Percentiles rank a stretch among this genome's conserved stretches.
Evolutionary conservation across 1,140 invertebrate genomes (phyloP).

Genomic region (Dendrolimus punctatus): DNA sequence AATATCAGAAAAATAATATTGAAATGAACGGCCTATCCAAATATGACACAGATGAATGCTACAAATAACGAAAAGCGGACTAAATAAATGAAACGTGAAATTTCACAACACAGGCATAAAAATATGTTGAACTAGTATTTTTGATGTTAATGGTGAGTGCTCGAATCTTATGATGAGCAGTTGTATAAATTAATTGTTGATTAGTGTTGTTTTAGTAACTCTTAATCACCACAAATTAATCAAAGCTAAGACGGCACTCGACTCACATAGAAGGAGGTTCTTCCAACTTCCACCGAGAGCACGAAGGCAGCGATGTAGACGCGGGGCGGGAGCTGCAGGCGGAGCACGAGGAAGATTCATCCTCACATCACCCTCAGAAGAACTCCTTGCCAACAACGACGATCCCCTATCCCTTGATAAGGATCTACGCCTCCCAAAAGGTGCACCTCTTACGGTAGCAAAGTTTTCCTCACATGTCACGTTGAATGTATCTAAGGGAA

Average conservation of each 20-base stretch:
- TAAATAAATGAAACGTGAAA: no score
- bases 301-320: constrained; percentile 74
- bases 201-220: constrained; percentile 3
- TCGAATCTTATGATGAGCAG: no score
- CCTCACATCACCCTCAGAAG: constrained; percentile 69
- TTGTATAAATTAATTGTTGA: constrained; percentile 1
- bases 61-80: no score
- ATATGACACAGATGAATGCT: no score
- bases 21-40: no score
- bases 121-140: no score
- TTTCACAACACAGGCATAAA: no score
- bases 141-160: no score
- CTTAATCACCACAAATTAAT: constrained; percentile 2
- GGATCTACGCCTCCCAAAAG: constrained; percentile 56
- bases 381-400: constrained; percentile 61
- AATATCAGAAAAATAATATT: no score
- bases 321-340: constrained; percentile 52
- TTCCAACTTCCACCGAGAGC: constrained; percentile 77
- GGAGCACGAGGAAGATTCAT: constrained; percentile 42
- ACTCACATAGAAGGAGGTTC: constrained; percentile 78
- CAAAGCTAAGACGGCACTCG: constrained; percentile 16
- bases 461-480: constrained; percentile 49
- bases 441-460: constrained; percentile 62
- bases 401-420: constrained; percentile 52
- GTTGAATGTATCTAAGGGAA: constrained; percentile 62